Percentiles rank a stretch among this genome's conserved stretches.
Evolutionary conservation across 2,113 vertebrate species (phyloP).

Genomic region (Cheilinus undulatus): DNA sequence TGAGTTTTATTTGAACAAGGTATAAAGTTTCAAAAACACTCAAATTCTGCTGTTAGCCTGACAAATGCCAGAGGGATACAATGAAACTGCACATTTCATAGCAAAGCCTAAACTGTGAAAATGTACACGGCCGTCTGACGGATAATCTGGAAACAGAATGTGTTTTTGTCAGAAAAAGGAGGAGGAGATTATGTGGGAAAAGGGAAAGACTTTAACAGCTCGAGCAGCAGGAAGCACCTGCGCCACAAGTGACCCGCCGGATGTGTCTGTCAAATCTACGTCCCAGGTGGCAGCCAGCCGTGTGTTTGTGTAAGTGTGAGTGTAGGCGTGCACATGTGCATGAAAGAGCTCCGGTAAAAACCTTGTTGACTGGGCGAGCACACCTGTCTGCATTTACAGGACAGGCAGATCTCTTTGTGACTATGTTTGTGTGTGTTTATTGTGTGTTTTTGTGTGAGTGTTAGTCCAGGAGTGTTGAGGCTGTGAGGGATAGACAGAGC

Average conservation of each 20-base stretch:
- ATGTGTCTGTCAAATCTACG: constrained; percentile 64
- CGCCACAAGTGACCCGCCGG: constrained; percentile 46
- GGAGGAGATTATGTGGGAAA: constrained; percentile 30
- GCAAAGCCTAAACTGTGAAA: constrained; percentile 38
- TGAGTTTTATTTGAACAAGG: background rate
- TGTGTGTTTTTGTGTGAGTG: constrained; percentile 20
- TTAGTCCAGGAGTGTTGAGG: constrained; percentile 43
- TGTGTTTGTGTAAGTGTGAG: constrained; percentile 9
- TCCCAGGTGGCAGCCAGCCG: constrained; percentile 52
- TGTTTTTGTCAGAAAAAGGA: constrained; percentile 28
- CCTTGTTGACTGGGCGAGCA: constrained; percentile 49
- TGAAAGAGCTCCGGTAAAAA: constrained; percentile 47
- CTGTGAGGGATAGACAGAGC: constrained; percentile 54
- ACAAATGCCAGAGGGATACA: background rate
- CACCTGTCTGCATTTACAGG: constrained; percentile 65
- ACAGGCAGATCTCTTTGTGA: constrained; percentile 44
- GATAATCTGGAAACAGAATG: constrained; percentile 45
- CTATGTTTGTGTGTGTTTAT: constrained; percentile 11
- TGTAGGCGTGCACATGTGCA: background rate
- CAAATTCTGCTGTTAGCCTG: background rate
- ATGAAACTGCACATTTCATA: constrained; percentile 18
- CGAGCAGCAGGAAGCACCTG: constrained; percentile 62
- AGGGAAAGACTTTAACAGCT: constrained; percentile 48
- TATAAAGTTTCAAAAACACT: background rate
- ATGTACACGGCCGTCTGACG: constrained; percentile 33